Base-by-base conservation (phyloP, 2,113 vertebrate species). In the Cranoglanis bouderius region DNA sequence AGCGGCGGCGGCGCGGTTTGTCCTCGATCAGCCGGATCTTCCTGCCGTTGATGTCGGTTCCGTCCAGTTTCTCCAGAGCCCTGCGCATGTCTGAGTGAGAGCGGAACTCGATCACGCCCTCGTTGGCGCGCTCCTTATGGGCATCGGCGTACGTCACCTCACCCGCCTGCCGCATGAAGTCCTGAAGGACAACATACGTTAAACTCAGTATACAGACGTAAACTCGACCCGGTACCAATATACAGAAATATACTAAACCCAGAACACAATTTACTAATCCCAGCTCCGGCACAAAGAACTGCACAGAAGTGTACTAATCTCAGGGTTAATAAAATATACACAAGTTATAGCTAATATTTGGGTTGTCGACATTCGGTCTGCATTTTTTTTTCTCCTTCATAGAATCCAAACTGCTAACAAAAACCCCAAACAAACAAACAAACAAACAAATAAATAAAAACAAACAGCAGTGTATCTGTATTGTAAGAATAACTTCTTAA, bases 111-210 rank as follows among this genome's bases (percentile, higher is more conserved):
- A 99, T 98, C 55, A 99, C 98, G 0, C 98, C 98, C 94, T 99
- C 98, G 3, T 99, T 99, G 77, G 97, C 97, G n/a, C 97, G 96
- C 87, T 99, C 98, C 94, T 99, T 99, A 93, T 99, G 98, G 88
- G 98, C 98, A 89, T 99, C 98, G 51, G 98, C 98, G 82, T 99
- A 99, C 3, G 98, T 99, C 46, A 99, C 98, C 92, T 99, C 98
- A 65, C 98, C 98, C 88, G 98, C 98, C 90, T 99, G 98, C 82
- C 98, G 97, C 98, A 99, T 99, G 90, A 99, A 99, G 94, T 99
- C 98, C 98, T 99, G 82, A 14, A 3, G 19, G 32, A 53, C 24
- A 32, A 46, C 40, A 75, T 3, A 4, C 19, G 21, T 13, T 14
- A 21, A 32, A n/a, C 32, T 18, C 16, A 1, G 16, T 13, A 32